Percentiles rank a stretch among this genome's conserved stretches.
These are phyloP conservation scores for Hestina assimilis DNA, from an alignment of 1,140 invertebrate genomes.

Conservation along the genomic window DNA sequence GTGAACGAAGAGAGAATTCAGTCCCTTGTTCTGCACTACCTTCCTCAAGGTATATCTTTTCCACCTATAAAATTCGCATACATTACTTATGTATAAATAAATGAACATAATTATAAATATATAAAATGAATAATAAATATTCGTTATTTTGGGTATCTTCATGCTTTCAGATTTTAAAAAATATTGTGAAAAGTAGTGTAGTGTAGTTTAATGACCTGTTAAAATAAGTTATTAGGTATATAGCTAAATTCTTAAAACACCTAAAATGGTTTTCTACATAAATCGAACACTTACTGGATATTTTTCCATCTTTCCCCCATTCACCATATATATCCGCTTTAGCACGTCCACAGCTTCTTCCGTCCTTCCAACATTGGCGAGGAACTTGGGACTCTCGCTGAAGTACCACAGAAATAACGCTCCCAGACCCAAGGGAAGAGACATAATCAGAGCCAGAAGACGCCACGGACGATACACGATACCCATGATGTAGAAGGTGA, in stretches of 20 bases:
- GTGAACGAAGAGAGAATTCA: constrained; percentile 44
- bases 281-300: constrained; percentile 39
- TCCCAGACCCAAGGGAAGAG: constrained; percentile 81
- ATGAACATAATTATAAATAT: too few relatives aligned
- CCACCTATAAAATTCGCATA: constrained; percentile 42
- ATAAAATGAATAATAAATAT: too few relatives aligned
- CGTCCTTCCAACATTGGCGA: constrained; percentile 78
- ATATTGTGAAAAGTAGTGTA: too few relatives aligned
- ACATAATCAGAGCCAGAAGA: constrained; percentile 81
- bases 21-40: constrained; percentile 41
- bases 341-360: constrained; percentile 78
- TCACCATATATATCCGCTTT: constrained; percentile 75
- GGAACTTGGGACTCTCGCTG: constrained; percentile 85
- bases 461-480: constrained; percentile 82
- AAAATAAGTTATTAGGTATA: too few relatives aligned
- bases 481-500: constrained; percentile 53
- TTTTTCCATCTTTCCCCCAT: constrained; percentile 65
- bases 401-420: constrained; percentile 80
- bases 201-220: too few relatives aligned
- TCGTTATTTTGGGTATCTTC: too few relatives aligned
- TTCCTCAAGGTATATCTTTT: constrained; percentile 48
- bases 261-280: background rate
- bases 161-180: too few relatives aligned
- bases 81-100: too few relatives aligned
- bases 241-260: too few relatives aligned